Evolutionary conservation across 2,113 vertebrate genomes (phyloP).

Genomic region (Cyprinodon variegatus): DNA sequence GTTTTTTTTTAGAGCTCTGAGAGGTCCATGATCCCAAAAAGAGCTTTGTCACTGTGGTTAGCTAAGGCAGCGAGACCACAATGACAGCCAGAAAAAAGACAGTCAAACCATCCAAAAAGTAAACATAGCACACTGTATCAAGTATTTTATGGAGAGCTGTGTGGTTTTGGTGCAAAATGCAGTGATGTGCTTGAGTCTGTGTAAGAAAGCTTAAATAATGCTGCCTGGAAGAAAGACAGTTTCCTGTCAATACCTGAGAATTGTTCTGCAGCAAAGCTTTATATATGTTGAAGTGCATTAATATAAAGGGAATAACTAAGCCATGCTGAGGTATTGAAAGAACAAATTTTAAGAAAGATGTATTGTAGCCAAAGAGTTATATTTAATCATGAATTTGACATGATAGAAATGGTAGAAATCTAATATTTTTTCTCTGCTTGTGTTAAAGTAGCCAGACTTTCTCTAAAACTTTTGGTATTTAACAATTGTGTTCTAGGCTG

Average conservation of each 20-base stretch:
- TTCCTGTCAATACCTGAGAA: conserved; percentile 26
- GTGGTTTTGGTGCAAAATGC: conserved; percentile 25
- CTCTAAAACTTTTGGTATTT: background rate
- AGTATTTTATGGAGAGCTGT: conserved; percentile 1
- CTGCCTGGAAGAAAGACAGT: conserved; percentile 27
- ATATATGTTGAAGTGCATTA: background rate
- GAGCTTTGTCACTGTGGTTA: conserved; percentile 52
- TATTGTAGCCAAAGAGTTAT: too few relatives aligned
- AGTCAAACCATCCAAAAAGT: conserved; percentile 28
- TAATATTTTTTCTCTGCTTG: too few relatives aligned
- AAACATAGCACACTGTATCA: conserved; percentile 31
- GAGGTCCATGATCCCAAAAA: conserved; percentile 3
- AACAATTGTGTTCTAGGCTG: background rate
- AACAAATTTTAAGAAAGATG: background rate
- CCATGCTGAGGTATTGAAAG: conserved; percentile 31
- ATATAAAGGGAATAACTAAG: background rate
- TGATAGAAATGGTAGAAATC: too few relatives aligned
- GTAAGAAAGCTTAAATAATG: background rate
- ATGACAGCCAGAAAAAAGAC: conserved; percentile 38
- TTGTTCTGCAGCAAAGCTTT: background rate
- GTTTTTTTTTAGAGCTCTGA: conserved; percentile 8
- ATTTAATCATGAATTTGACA: background rate
- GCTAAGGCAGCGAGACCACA: conserved; percentile 30
- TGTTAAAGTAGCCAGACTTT: background rate
- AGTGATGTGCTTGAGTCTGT: conserved; percentile 3